phyloP scores from a whole-genome alignment of 1,140 invertebrate species.

The Pseudachorutes palmiensis region DNA sequence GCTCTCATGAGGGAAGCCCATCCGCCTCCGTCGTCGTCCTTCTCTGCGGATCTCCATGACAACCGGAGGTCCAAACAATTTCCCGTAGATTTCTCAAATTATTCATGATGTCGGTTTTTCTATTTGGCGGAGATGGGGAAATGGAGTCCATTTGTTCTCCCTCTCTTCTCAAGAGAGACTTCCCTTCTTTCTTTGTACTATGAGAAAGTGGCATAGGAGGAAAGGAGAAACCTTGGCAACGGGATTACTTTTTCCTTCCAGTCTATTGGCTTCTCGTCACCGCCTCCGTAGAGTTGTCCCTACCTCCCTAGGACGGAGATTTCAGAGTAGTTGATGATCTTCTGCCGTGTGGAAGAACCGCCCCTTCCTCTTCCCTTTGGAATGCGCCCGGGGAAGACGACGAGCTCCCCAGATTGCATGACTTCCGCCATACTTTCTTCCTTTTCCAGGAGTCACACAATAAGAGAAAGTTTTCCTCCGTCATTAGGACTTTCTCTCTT shows the following conservation, averaged over 20 bases:
- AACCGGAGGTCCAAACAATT: conserved; percentile 30
- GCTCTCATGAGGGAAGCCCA: background rate
- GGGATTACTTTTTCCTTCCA: conserved; percentile 21
- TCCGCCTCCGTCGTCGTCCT: conserved; percentile 8
- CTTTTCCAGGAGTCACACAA: no score
- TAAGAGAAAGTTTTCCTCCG: background rate
- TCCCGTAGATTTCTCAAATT: conserved; percentile 30
- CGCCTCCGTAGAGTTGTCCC: conserved; percentile 12
- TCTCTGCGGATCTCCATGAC: no score
- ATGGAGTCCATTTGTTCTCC: conserved; percentile 30
- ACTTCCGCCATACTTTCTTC: background rate
- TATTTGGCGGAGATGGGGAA: conserved; percentile 15
- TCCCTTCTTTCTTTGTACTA: conserved; percentile 14
- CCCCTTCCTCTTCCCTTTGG: background rate
- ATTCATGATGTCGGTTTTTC: conserved; percentile 33
- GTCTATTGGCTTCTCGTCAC: background rate
- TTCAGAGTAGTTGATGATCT: conserved; percentile 3
- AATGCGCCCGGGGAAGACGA: background rate
- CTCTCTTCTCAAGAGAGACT: conserved; percentile 14
- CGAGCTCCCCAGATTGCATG: conserved; percentile 1
- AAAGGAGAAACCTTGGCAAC: conserved; percentile 29
- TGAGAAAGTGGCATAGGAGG: no score
- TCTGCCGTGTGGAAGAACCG: background rate
- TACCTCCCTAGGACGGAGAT: background rate
- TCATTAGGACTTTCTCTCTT: background rate